Evolutionary conservation across 2,888 invertebrate genomes (phyloP).

Genomic region (Pocota personata): DNA sequence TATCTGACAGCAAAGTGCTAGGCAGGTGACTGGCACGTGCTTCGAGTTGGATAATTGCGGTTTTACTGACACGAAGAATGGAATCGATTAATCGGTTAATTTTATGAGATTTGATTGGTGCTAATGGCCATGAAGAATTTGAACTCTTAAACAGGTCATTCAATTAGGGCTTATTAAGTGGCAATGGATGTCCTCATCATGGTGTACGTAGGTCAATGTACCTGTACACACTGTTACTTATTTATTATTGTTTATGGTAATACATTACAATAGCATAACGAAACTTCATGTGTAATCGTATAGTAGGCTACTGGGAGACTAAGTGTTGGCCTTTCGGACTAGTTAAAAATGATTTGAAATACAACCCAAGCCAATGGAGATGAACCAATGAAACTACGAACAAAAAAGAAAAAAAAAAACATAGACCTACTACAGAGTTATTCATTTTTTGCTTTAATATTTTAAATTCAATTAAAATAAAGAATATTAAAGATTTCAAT

Average conservation of each 20-base stretch:
- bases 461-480: too few relatives aligned
- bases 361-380: too few relatives aligned
- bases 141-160: not conserved
- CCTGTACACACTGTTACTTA: not conserved
- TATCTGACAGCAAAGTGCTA: not conserved
- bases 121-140: not conserved
- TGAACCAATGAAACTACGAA: too few relatives aligned
- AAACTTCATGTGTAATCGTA: not conserved
- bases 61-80: not conserved
- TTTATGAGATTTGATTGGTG: not conserved
- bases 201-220: not conserved
- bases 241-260: not conserved
- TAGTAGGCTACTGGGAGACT: too few relatives aligned
- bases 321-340: too few relatives aligned
- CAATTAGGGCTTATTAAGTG: not conserved
- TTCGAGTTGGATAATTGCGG: conserved; percentile 4
- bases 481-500: too few relatives aligned
- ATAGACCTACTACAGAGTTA: too few relatives aligned
- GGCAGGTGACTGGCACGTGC: conserved; percentile 54
- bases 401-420: too few relatives aligned
- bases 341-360: too few relatives aligned
- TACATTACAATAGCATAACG: not conserved
- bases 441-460: too few relatives aligned
- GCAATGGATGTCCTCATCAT: not conserved
- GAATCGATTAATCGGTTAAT: conserved; percentile 17